Conservation (phyloP, 2,888 invertebrate species). For the Cyrtodaria siliqua region DNA sequence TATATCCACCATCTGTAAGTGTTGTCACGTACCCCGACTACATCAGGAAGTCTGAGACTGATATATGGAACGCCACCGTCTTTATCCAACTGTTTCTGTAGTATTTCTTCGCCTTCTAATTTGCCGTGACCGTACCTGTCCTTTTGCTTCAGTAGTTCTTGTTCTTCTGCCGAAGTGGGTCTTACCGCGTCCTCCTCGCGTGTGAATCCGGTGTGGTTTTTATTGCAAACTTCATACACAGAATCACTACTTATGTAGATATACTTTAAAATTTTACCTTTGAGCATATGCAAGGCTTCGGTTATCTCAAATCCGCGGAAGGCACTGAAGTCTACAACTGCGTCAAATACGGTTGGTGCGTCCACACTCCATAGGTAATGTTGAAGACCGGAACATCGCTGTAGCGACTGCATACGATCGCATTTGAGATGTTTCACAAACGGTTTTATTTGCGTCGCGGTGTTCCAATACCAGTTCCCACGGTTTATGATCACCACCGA, state of each 20-base stretch:
- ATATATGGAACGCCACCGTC: constrained; percentile 82
- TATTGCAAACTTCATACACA: constrained; percentile 86
- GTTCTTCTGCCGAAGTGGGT: constrained; percentile 79
- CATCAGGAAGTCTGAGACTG: constrained; percentile 86
- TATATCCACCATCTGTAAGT: constrained; percentile 87
- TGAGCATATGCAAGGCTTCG: constrained; percentile 81
- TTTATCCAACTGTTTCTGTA: constrained; percentile 73
- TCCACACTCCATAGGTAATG: constrained; percentile 78
- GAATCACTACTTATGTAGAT: constrained; percentile 87
- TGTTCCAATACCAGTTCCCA: constrained; percentile 87
- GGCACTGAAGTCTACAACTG: constrained; percentile 86
- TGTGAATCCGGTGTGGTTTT: constrained; percentile 70
- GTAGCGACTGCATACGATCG: constrained; percentile 82
- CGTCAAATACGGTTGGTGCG: constrained; percentile 81
- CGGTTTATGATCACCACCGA: constrained; percentile 84
- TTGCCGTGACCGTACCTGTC: constrained; percentile 86
- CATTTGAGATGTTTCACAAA: constrained; percentile 82
- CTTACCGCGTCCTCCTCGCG: constrained; percentile 85
- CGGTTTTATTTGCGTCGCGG: constrained; percentile 73
- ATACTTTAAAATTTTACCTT: constrained; percentile 83
- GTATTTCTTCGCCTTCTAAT: constrained; percentile 85
- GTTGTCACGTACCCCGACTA: constrained; percentile 86
- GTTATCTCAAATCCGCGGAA: constrained; percentile 85
- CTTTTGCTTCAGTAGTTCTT: constrained; percentile 70
- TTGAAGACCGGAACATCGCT: constrained; percentile 62